A percentile compares a stretch with the other conserved stretches of the same genome.
Conservation (phyloP, 2,888 invertebrate genomes). For the Aporophyla nigra region DNA sequence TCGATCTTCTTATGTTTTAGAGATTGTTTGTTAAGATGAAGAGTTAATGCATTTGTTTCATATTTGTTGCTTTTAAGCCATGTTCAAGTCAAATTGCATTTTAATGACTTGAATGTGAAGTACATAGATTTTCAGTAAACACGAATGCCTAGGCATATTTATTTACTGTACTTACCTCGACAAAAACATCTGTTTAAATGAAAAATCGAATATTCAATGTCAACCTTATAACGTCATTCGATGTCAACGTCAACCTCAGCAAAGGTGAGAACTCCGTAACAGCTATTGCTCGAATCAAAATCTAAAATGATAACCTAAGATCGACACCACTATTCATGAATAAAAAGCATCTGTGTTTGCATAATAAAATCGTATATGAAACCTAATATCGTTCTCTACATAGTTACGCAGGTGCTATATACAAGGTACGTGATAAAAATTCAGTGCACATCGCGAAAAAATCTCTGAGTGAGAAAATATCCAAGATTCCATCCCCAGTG, state of each 20-base stretch:
- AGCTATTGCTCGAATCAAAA: constrained; percentile 16
- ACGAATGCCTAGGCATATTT: background rate
- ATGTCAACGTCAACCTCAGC: background rate
- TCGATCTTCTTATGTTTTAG: constrained; percentile 74
- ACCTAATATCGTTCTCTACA: constrained; percentile 53
- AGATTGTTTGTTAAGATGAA: constrained; percentile 21
- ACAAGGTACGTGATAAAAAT: constrained; percentile 79
- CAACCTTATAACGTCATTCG: constrained; percentile 14
- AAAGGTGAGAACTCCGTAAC: constrained; percentile 2
- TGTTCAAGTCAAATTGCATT: background rate
- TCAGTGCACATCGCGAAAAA: constrained; percentile 83
- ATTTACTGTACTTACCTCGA: background rate
- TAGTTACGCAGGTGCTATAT: constrained; percentile 63
- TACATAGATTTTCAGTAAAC: background rate
- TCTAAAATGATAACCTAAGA: constrained; percentile 36
- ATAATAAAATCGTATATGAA: constrained; percentile 52
- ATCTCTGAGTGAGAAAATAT: constrained; percentile 85
- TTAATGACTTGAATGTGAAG: background rate
- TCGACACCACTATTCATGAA: constrained; percentile 46
- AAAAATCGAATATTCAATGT: background rate
- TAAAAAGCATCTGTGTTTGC: constrained; percentile 46
- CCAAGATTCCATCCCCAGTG: constrained; percentile 87
- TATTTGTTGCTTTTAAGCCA: background rate
- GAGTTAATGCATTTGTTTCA: constrained; percentile 11
- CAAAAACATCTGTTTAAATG: background rate